Evolutionary conservation across 2,888 invertebrate genomes (phyloP).

Genomic region (Hypsopygia costalis): DNA sequence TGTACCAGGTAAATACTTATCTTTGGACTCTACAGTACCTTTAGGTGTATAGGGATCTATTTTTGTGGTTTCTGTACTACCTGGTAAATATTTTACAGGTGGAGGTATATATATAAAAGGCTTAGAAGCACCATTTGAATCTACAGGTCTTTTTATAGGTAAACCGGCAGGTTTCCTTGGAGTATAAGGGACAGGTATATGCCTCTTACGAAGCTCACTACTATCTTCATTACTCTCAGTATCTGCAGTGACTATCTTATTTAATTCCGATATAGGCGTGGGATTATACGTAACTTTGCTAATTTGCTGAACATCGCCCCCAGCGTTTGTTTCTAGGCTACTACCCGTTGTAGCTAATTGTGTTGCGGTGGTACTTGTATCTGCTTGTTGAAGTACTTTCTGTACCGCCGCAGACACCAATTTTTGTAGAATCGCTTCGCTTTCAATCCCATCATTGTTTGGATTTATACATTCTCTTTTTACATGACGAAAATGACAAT

Average conservation of each 20-base stretch:
- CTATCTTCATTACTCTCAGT: constrained; percentile 46
- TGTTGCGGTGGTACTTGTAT: constrained; percentile 31
- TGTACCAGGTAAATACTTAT: constrained; percentile 64
- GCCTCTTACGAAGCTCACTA: constrained; percentile 59
- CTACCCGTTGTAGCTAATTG: constrained; percentile 13
- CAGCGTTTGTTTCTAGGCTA: constrained; percentile 22
- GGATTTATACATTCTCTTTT: constrained; percentile 82
- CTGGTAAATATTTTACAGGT: constrained; percentile 59
- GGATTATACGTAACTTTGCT: constrained; percentile 81
- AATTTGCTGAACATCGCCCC: constrained; percentile 46
- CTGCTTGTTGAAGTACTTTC: constrained; percentile 80
- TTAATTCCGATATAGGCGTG: constrained; percentile 83
- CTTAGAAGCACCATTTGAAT: constrained; percentile 55
- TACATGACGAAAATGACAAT: constrained; percentile 95
- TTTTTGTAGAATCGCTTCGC: constrained; percentile 77
- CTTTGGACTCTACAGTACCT: constrained; percentile 52
- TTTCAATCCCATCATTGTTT: constrained; percentile 60
- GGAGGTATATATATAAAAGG: constrained; percentile 68
- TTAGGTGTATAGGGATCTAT: constrained; percentile 66
- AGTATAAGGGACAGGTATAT: constrained; percentile 76
- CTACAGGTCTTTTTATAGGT: constrained; percentile 53
- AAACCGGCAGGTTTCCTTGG: constrained; percentile 65
- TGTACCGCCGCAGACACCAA: constrained; percentile 82
- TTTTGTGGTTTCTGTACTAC: constrained; percentile 46
- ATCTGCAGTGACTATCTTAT: constrained; percentile 59